These are phyloP conservation scores for Noctua fimbriata DNA, from an alignment of 2,888 invertebrate species.

Conservation along the genomic window DNA sequence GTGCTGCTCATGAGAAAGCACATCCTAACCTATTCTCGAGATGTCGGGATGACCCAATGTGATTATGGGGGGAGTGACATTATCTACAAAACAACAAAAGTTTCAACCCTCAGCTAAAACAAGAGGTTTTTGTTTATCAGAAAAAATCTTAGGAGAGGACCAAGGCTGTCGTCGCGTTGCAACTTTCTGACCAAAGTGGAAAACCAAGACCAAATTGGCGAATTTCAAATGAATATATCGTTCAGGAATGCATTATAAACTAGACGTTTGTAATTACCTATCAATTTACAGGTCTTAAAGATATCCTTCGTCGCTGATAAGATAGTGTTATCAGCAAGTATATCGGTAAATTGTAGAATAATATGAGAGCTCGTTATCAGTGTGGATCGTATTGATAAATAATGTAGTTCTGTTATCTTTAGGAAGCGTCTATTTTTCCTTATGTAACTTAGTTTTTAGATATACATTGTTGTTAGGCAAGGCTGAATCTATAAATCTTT, in stretches of 20 bases:
- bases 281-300: conserved; percentile 42
- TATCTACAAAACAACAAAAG: conserved; percentile 4
- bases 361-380: conserved; percentile 58
- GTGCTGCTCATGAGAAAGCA: not conserved
- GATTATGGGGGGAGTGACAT: not conserved
- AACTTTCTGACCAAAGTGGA: not conserved
- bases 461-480: conserved; percentile 26
- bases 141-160: not conserved
- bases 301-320: conserved; percentile 57
- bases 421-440: conserved; percentile 43
- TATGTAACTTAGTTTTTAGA: conserved; percentile 26
- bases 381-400: conserved; percentile 44
- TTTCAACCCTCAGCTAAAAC: not conserved
- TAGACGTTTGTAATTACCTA: conserved; percentile 38
- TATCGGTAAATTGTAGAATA: conserved; percentile 70
- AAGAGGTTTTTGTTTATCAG: not conserved
- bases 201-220: not conserved
- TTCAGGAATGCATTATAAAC: conserved; percentile 26
- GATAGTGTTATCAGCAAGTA: conserved; percentile 61
- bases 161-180: not conserved
- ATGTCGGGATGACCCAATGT: not conserved
- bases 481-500: not conserved
- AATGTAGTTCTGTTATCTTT: conserved; percentile 48
- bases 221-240: conserved; percentile 5
- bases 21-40: not conserved